Conservation (phyloP, 2,797 vertebrate genomes). For the Sebastes paucispinis region DNA sequence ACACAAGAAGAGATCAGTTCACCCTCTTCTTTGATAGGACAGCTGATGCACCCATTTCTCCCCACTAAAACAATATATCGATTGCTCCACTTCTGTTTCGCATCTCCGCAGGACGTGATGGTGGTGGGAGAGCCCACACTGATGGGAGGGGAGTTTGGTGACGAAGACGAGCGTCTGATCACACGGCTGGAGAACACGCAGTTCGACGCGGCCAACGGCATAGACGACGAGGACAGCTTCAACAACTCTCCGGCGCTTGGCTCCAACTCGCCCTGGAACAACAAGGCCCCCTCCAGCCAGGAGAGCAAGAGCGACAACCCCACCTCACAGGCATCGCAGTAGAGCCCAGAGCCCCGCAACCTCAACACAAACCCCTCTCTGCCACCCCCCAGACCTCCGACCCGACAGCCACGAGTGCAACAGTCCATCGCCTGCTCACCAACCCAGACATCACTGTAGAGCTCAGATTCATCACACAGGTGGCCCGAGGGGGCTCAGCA, state of each 20-base stretch:
- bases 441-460: conserved; percentile 57
- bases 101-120: conserved; percentile 93
- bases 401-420: conserved; percentile 54
- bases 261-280: conserved; percentile 99
- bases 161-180: conserved; percentile 99
- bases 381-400: conserved; percentile 48
- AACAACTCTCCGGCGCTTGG: conserved; percentile 98
- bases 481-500: conserved; percentile 31
- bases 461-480: conserved; percentile 48
- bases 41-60: not conserved
- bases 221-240: conserved; percentile 99
- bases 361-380: conserved; percentile 56
- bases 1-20: not conserved
- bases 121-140: conserved; percentile 99
- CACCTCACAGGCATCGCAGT: conserved; percentile 97
- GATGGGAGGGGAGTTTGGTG: conserved; percentile 99
- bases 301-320: conserved; percentile 99
- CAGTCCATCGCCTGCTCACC: conserved; percentile 28
- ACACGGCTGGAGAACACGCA: conserved; percentile 99
- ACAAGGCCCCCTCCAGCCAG: conserved; percentile 98
- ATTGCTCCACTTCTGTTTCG: not conserved
- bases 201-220: conserved; percentile 97
- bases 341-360: conserved; percentile 73
- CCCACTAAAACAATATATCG: not conserved
- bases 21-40: not conserved